Evolutionary conservation across 2,113 vertebrate genomes (phyloP).

Genomic region (Austrofundulus limnaeus): DNA sequence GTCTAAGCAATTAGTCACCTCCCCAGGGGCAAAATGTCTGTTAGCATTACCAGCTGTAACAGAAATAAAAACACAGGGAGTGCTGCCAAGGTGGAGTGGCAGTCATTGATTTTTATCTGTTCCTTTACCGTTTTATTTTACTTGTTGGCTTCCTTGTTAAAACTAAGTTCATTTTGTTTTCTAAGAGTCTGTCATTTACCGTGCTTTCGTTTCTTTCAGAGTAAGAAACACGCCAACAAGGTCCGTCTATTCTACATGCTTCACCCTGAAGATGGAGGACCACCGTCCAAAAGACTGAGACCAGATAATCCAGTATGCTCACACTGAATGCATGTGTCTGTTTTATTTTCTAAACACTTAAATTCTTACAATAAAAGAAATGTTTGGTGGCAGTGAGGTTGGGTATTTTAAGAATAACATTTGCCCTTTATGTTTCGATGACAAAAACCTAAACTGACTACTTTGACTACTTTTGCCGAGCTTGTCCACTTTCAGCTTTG

Average conservation of each 20-base stretch:
- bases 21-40: constrained; percentile 38
- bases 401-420: background rate
- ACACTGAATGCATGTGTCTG: constrained; percentile 16
- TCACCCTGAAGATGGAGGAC: constrained; percentile 84
- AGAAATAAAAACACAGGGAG: constrained; percentile 35
- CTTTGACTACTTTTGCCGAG: constrained; percentile 7
- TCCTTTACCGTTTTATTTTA: constrained; percentile 15
- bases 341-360: background rate
- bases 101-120: constrained; percentile 29
- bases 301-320: constrained; percentile 81
- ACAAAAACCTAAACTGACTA: constrained; percentile 18
- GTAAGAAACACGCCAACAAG: constrained; percentile 84
- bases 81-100: constrained; percentile 39
- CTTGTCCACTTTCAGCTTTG: constrained; percentile 20
- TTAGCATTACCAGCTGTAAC: constrained; percentile 45
- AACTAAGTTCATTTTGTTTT: constrained; percentile 24
- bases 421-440: background rate
- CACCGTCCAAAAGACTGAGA: constrained; percentile 83
- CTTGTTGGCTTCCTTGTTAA: constrained; percentile 20
- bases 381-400: background rate
- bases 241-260: constrained; percentile 85
- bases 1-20: constrained; percentile 33
- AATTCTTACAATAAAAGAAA: background rate
- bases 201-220: constrained; percentile 62
- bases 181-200: constrained; percentile 23